phyloP scores from a whole-genome alignment of 2,797 vertebrate species.

The Morus bassanus region DNA sequence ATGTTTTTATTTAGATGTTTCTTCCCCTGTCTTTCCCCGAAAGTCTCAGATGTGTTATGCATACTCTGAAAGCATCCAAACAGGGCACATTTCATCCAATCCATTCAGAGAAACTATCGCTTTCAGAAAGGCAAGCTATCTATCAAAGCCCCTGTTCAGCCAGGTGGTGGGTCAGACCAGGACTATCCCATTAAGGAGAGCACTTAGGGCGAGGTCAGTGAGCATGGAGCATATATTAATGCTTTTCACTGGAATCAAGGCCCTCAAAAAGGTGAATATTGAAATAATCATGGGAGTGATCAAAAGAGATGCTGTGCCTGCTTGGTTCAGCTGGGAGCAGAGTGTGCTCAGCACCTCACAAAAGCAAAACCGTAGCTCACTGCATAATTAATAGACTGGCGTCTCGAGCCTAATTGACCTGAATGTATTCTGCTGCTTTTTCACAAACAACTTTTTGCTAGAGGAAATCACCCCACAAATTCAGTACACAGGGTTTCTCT shows the following conservation, averaged over 20 bases:
- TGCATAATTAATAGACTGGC: not conserved
- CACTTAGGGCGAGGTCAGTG: accelerated
- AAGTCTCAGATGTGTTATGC: conserved; percentile 16
- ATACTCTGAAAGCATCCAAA: conserved; percentile 44
- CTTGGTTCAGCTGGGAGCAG: not conserved
- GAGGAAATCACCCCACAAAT: not conserved
- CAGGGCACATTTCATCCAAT: conserved; percentile 38
- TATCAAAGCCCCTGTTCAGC: not conserved
- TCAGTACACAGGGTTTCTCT: not conserved
- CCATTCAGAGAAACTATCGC: not conserved
- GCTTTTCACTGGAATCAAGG: not conserved
- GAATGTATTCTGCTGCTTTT: not conserved
- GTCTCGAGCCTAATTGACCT: not conserved
- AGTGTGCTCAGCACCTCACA: not conserved
- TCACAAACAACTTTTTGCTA: not conserved
- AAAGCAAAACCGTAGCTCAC: not conserved
- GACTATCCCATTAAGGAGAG: not conserved
- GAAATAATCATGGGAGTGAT: not conserved
- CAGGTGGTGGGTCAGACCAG: not conserved
- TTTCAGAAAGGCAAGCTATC: not conserved
- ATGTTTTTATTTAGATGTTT: conserved; percentile 30
- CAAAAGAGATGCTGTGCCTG: not conserved
- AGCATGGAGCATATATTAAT: not conserved
- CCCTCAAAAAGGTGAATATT: not conserved
- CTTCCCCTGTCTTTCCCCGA: conserved; percentile 27